Evolutionary conservation across 2,797 vertebrate species (phyloP).

Genomic region (Oophaga sylvatica): DNA sequence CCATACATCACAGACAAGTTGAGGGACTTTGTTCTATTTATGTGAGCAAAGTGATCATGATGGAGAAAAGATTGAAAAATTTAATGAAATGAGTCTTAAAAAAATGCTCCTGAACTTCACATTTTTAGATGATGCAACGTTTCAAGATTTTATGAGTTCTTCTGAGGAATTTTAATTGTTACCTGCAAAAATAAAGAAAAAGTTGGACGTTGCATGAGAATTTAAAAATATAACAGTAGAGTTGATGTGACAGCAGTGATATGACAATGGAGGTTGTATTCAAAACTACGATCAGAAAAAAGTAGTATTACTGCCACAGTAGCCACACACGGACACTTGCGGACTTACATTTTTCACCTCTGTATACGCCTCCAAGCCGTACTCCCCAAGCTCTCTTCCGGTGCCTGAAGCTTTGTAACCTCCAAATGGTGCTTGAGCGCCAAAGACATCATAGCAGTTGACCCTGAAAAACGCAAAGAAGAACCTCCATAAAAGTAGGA

Average conservation of each 20-base stretch:
- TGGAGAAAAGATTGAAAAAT: not conserved
- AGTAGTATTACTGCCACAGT: too few species aligned
- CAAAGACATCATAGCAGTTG: constrained; percentile 93
- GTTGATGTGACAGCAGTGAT: not conserved
- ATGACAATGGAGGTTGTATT: not conserved
- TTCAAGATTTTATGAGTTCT: constrained; percentile 82
- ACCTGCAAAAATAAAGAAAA: constrained; percentile 74
- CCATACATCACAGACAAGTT: not conserved
- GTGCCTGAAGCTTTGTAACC: constrained; percentile 93
- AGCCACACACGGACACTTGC: not conserved
- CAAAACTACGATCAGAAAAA: not conserved
- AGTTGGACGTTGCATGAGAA: not conserved
- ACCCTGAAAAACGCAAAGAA: constrained; percentile 77
- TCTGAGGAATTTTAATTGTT: constrained; percentile 88
- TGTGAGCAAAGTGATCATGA: not conserved
- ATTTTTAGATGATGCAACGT: not conserved
- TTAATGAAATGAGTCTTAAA: not conserved
- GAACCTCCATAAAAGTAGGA: not conserved
- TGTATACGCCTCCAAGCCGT: constrained; percentile 87
- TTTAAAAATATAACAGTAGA: not conserved
- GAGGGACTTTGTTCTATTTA: not conserved
- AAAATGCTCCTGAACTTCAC: not conserved
- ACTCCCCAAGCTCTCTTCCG: constrained; percentile 90
- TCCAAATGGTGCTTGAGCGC: constrained; percentile 90
- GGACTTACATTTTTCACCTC: constrained; percentile 92